Conservation (phyloP, 2,888 invertebrate species). For the Trimorus sp. region DNA sequence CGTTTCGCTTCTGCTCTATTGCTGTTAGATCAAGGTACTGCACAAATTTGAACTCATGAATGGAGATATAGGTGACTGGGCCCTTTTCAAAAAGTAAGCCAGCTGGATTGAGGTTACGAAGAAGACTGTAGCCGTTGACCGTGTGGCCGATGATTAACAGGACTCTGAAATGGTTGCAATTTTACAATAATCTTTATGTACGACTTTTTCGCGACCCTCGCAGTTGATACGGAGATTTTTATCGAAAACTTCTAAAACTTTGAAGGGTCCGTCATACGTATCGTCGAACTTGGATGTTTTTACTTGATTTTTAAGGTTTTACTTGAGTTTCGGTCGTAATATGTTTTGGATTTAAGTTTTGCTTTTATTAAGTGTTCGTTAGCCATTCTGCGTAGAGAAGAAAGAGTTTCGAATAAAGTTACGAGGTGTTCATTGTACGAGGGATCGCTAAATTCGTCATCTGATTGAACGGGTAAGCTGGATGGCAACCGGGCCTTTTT, state of each 20-base stretch:
- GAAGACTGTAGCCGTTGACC: background rate
- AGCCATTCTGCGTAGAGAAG: conserved; percentile 25
- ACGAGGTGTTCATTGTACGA: conserved; percentile 3
- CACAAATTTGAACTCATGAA: background rate
- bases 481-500: conserved; percentile 23
- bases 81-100: background rate
- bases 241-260: conserved; percentile 1
- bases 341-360: conserved; percentile 52
- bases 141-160: background rate
- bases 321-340: too few relatives aligned
- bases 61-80: background rate
- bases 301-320: background rate
- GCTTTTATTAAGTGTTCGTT: conserved; percentile 38
- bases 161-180: background rate
- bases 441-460: background rate
- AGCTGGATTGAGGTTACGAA: background rate
- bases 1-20: background rate
- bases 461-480: background rate
- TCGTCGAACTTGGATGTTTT: conserved; percentile 1
- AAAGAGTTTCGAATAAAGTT: background rate
- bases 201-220: background rate
- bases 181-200: background rate
- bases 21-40: background rate
- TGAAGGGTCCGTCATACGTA: background rate
- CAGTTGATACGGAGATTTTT: background rate